A percentile compares a stretch with the other conserved stretches of the same genome.
These are phyloP conservation scores for Vanessa tameamea DNA, from an alignment of 1,140 invertebrate species.

Conservation along the genomic window DNA sequence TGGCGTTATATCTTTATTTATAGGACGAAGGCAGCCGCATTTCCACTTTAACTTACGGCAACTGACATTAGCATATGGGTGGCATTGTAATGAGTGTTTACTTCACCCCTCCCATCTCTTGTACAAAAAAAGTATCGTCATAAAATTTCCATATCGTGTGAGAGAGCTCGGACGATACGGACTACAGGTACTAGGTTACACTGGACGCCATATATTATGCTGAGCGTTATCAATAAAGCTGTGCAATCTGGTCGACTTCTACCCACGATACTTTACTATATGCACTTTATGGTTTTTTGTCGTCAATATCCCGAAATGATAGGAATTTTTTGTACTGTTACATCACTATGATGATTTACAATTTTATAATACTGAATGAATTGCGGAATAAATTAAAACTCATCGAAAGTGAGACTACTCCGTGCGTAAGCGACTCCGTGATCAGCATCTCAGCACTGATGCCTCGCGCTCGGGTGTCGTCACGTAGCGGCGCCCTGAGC, in stretches of 20 bases:
- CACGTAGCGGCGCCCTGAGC: background rate
- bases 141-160: slow-evolving; percentile 1
- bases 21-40: no score
- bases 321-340: no score
- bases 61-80: no score
- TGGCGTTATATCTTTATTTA: no score
- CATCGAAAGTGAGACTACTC: background rate
- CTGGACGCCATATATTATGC: background rate
- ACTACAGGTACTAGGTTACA: background rate
- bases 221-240: background rate
- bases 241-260: background rate
- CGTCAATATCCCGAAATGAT: no score
- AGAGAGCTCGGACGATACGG: no score
- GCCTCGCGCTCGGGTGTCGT: background rate
- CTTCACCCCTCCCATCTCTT: background rate
- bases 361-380: no score
- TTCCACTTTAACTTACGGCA: no score
- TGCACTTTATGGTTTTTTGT: no score
- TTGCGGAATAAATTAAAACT: no score
- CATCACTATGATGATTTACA: no score
- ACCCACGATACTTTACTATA: background rate
- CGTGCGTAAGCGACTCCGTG: no score
- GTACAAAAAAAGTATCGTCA: background rate
- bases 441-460: background rate
- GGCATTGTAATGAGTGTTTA: background rate